Conservation (phyloP, 2,113 vertebrate genomes). For the Macquaria ambigua region DNA sequence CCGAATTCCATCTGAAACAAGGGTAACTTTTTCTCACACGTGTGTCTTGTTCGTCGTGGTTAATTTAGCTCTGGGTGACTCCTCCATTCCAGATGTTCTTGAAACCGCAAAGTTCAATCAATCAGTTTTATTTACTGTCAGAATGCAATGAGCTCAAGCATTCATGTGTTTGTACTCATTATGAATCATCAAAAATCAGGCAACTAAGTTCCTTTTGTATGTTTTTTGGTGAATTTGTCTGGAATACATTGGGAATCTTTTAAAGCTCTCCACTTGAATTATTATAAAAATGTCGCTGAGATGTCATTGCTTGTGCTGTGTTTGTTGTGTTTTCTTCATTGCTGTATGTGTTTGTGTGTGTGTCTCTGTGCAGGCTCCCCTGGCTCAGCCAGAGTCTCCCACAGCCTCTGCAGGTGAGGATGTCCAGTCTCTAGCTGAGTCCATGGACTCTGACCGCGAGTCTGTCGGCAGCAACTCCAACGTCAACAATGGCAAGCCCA, state of each 20-base stretch:
- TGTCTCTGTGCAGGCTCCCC: slow-evolving; percentile 89
- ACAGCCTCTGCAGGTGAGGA: slow-evolving; percentile 97
- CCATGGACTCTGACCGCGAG: slow-evolving; percentile 97
- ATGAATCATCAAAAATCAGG: slow-evolving; percentile 25
- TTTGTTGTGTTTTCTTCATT: slow-evolving; percentile 7
- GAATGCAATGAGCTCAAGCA: slow-evolving; percentile 21
- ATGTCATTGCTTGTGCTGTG: neutral
- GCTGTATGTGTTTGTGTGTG: slow-evolving; percentile 18
- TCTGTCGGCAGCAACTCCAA: slow-evolving; percentile 98
- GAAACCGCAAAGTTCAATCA: slow-evolving; percentile 47
- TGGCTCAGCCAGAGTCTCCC: slow-evolving; percentile 98
- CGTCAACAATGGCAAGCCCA: slow-evolving; percentile 91
- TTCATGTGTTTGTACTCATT: slow-evolving; percentile 14
- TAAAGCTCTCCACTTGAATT: neutral
- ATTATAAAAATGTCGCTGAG: neutral
- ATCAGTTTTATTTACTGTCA: slow-evolving; percentile 56
- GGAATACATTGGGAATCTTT: neutral
- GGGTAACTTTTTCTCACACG: slow-evolving; percentile 83
- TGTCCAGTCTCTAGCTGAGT: slow-evolving; percentile 96
- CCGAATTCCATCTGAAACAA: slow-evolving; percentile 97
- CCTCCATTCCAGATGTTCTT: slow-evolving; percentile 53
- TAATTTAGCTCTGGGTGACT: slow-evolving; percentile 37
- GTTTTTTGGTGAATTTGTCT: neutral
- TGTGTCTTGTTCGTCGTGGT: slow-evolving; percentile 41
- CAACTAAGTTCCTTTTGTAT: neutral